phyloP scores from a whole-genome alignment of 2,113 vertebrate genomes.

The Crocuta crocuta region DNA sequence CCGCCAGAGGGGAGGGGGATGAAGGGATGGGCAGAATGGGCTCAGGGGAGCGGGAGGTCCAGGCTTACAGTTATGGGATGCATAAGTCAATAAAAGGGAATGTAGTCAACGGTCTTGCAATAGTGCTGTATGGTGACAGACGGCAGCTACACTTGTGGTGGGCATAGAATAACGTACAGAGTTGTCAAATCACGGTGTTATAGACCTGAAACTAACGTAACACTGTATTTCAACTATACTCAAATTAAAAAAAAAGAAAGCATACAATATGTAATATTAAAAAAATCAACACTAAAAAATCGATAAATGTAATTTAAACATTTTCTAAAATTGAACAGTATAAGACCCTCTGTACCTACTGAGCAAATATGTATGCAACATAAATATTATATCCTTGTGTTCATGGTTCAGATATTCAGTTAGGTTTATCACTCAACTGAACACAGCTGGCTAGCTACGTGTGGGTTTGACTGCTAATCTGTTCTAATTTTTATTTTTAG shows the following conservation, averaged over 20 bases:
- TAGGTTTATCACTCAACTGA: neutral
- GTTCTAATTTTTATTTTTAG: slow-evolving; percentile 12
- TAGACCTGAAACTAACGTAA: neutral
- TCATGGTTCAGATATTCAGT: neutral
- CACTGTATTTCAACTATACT: neutral
- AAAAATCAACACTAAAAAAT: neutral
- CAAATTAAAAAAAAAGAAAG: neutral
- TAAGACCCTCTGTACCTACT: neutral
- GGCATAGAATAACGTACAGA: neutral
- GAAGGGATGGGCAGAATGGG: neutral
- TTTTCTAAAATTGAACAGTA: neutral
- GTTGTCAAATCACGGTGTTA: neutral
- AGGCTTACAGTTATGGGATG: neutral
- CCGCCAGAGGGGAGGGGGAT: neutral
- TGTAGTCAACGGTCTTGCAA: neutral
- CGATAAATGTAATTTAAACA: neutral
- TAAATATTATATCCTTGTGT: neutral
- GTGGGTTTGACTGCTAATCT: neutral
- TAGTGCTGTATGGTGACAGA: neutral
- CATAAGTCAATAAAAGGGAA: neutral
- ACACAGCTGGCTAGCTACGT: neutral
- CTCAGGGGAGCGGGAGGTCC: neutral
- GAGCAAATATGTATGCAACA: neutral
- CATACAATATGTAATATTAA: neutral
- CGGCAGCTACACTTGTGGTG: neutral